Evolutionary conservation across 1,140 invertebrate genomes (phyloP), one percentile per base, ranked within the genome.

Genomic region (Lordiphosa stackelbergi): DNA sequence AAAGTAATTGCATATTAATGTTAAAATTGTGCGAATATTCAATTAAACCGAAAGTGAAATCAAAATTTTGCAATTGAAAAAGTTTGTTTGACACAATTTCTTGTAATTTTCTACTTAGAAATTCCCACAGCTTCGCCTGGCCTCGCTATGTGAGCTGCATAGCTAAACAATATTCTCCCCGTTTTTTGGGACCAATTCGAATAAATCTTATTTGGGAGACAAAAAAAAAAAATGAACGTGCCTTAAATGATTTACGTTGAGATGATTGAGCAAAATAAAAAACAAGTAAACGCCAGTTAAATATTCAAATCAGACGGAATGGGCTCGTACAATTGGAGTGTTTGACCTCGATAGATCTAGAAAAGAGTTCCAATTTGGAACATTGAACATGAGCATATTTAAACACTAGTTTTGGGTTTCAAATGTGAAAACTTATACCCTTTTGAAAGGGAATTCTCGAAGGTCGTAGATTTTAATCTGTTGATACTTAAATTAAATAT

Each of bases 1-100:
- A 63, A 77, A 49, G 13, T 31, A 68, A 71, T 71, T 70, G 48
- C 53, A 31, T 56, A 59, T 69, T 72, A 54, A 66, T 68, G 63
- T 54, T 43, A 68, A 73, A 79, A 74, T 53, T 46, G 66, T 47
- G 13, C 49, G 31, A 42, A 43, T 53, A 10, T 10, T 12, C 12
- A 34, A 34, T 12, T 31, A 43, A 56, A 59, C 49, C 53, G 69
- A 74, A 83, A 83, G 68, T 83, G 46, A 53, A 75, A 37, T 31
- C 46, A 46, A 9, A 46, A 28, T 24, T 46, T 46, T 49, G 7
- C 16, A 28, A 16, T 16, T 2, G 3, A 19, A 19, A 19, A 19
- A 19, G 3, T 19, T 19, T 22, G 8, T 49, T 63, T 70, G 64
- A 70, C 68, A 70, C 64, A 66, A 60, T 70, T 70, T 51, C 34